Evolutionary conservation across 2,888 invertebrate species (phyloP).

Genomic region (Chloroclystis v-ata): DNA sequence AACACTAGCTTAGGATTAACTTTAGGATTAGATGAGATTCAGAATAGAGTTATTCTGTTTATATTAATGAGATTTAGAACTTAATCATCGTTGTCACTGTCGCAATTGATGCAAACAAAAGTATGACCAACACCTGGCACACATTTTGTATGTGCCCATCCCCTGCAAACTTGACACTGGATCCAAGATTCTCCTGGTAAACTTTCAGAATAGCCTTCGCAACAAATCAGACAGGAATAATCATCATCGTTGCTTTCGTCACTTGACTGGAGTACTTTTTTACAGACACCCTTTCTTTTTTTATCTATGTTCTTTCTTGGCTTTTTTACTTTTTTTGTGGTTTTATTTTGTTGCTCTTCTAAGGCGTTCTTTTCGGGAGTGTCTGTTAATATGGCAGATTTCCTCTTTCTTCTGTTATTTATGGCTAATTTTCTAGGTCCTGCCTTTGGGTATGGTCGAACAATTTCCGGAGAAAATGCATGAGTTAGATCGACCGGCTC

Average conservation of each 20-base stretch:
- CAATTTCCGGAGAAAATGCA: slow-evolving; percentile 29
- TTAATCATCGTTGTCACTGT: slow-evolving; percentile 32
- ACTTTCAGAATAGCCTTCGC: slow-evolving; percentile 31
- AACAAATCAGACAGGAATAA: slow-evolving; percentile 31
- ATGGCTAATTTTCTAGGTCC: slow-evolving; percentile 6
- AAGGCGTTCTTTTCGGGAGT: slow-evolving; percentile 26
- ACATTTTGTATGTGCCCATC: slow-evolving; percentile 21
- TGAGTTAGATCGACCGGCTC: slow-evolving; percentile 12
- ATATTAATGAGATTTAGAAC: slow-evolving; percentile 16
- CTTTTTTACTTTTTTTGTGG: slow-evolving; percentile 14
- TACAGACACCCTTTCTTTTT: slow-evolving; percentile 22
- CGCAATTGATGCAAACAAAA: slow-evolving; percentile 12
- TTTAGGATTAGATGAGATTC: slow-evolving; percentile 15
- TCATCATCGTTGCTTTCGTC: slow-evolving; percentile 25
- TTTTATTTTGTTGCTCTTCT: slow-evolving; percentile 23
- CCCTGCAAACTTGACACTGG: slow-evolving; percentile 28
- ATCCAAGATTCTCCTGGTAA: slow-evolving; percentile 30
- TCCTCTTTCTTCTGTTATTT: slow-evolving; percentile 27
- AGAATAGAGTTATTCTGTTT: slow-evolving; percentile 1
- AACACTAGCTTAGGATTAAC: slow-evolving; percentile 19
- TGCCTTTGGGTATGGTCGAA: slow-evolving; percentile 30
- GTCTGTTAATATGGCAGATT: slow-evolving; percentile 26
- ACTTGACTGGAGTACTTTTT: slow-evolving; percentile 31
- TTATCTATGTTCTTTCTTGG: slow-evolving; percentile 23
- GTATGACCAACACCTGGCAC: slow-evolving; percentile 21